Evolutionary conservation across 1,140 invertebrate genomes (phyloP), one percentile per base, ranked within the genome.

Genomic region (Drosophila neocordata): DNA sequence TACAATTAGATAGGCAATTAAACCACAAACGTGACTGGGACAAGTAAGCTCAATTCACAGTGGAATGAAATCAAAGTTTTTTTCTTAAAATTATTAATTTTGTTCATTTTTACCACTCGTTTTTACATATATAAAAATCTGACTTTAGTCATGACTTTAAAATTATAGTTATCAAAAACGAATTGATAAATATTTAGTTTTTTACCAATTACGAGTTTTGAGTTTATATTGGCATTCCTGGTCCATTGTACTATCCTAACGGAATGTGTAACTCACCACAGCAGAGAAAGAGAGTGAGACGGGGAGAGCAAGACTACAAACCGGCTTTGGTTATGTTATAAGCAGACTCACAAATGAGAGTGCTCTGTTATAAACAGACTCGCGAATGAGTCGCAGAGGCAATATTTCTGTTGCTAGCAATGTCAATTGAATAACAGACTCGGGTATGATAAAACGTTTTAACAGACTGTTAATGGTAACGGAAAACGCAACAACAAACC

Each of bases 261-360:
- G 62, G 69, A 52, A 64, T 51, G 61, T 24, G 35, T 6, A 63
- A 52, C 6, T 48, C 37, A 51, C 48, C 20, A 76, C 68, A 53
- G 61, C 62, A 58, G 24, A 59, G 69, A 22, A 7, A n/a, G 7
- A 11, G 12, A 9, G 31, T 11, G 59, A 51, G n/a, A 7, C 41
- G 18, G 13, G 31, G 65, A 55, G 57, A 41, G 68, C 65, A 31
- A 22, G 66, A 69, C 41, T 55, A 65, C 68, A 83, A 89, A 89
- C 85, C 85, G 85, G 85, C 85, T 87, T 89, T 79, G 71, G 66
- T 70, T 77, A 79, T 48, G 41, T 48, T 48, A 48, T 20, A 4
- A 38, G n/a, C 37, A 38, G 37, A 38, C 37, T 38, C 37, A 38
- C 13, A 4, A 12, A 13, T n/a, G 12, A n/a, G 11, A 5, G 4